Conservation (phyloP, 1,140 invertebrate genomes). For the Drosophila auraria region DNA sequence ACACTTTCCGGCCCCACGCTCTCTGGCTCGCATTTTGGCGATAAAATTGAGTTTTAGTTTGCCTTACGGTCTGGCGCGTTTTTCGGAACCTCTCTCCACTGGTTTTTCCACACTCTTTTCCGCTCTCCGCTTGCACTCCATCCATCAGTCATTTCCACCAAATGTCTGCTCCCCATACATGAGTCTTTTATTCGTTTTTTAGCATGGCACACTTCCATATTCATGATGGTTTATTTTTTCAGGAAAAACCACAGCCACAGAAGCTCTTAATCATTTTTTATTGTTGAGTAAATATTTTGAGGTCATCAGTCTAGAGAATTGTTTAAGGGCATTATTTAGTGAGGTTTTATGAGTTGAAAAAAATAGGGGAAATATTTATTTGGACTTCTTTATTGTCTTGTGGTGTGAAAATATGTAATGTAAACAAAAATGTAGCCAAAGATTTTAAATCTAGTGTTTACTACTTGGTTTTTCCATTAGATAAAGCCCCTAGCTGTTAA, state of each 20-base stretch:
- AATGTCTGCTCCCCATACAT: slow-evolving; percentile 23
- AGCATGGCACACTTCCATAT: slow-evolving; percentile 55
- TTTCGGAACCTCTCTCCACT: slow-evolving; percentile 23
- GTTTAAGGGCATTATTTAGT: slow-evolving; percentile 6
- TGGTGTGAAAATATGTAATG: background rate
- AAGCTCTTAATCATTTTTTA: slow-evolving; percentile 28
- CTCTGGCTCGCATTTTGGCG: slow-evolving; percentile 52
- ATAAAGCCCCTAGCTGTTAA: background rate
- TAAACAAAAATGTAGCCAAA: background rate
- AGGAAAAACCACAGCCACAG: slow-evolving; percentile 11
- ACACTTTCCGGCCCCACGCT: slow-evolving; percentile 54
- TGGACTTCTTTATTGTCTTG: background rate
- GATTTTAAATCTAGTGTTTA: no score
- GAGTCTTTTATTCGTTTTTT: slow-evolving; percentile 16
- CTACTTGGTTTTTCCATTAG: background rate
- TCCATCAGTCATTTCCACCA: slow-evolving; percentile 14
- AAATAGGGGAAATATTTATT: background rate
- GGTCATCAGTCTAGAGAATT: background rate
- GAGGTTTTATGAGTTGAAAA: no score
- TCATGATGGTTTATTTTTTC: slow-evolving; percentile 50
- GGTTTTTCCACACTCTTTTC: slow-evolving; percentile 5
- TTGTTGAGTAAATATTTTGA: slow-evolving; percentile 11
- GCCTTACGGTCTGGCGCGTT: slow-evolving; percentile 57
- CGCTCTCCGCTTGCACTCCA: slow-evolving; percentile 3
- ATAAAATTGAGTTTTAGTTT: slow-evolving; percentile 78